Percentiles rank a stretch among this genome's conserved stretches.
Evolutionary conservation across 2,797 vertebrate genomes (phyloP).

Genomic region (Pangasius sanitwongsei): DNA sequence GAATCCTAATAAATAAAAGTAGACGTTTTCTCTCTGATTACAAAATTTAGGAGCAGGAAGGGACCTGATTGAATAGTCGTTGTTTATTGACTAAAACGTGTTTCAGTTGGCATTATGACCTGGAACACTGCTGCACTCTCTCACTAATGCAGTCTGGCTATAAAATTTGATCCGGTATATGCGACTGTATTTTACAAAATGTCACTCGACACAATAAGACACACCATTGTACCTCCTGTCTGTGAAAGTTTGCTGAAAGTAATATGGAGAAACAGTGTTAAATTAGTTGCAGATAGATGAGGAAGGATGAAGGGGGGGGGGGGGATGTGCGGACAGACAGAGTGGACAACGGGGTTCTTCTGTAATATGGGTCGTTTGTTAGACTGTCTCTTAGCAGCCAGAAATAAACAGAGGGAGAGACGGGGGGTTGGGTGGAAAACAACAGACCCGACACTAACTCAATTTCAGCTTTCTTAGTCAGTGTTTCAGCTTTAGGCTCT

Average conservation of each 20-base stretch:
- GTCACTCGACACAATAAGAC: not conserved
- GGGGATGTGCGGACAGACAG: not conserved
- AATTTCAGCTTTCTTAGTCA: conserved; percentile 10
- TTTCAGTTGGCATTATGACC: not conserved
- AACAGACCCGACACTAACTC: conserved; percentile 14
- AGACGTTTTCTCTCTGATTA: not conserved
- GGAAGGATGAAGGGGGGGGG: not conserved
- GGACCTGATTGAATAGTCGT: not conserved
- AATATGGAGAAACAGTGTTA: not conserved
- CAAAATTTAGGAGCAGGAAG: not conserved
- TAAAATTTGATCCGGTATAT: not conserved
- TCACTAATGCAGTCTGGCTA: not conserved
- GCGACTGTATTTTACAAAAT: too few relatives aligned
- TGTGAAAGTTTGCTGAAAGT: not conserved
- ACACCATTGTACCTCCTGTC: not conserved
- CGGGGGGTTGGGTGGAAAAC: conserved; percentile 31
- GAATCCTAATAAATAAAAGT: not conserved
- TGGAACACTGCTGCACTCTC: not conserved
- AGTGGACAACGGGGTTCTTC: conserved; percentile 15
- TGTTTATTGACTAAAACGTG: not conserved
- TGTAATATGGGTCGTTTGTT: conserved; percentile 33
- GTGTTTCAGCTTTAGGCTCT: conserved; percentile 17
- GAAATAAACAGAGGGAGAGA: conserved; percentile 37
- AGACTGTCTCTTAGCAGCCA: conserved; percentile 48
- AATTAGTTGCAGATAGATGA: not conserved